phyloP scores from a whole-genome alignment of 2,888 invertebrate genomes.

The Bombyx huttoni region DNA sequence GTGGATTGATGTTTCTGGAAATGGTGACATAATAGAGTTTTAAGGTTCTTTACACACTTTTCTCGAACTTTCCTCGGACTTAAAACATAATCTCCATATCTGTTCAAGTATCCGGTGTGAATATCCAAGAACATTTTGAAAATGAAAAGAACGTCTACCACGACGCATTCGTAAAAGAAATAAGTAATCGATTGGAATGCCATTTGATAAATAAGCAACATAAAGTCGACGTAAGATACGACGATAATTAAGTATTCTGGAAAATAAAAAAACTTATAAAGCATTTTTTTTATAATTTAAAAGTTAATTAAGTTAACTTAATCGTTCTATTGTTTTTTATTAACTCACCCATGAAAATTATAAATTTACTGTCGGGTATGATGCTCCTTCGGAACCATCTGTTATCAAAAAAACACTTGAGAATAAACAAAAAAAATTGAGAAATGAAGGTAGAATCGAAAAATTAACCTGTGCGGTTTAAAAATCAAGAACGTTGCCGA shows the following conservation, averaged over 20 bases:
- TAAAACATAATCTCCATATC: conserved; percentile 62
- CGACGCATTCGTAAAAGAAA: conserved; percentile 37
- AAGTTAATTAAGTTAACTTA: conserved; percentile 1
- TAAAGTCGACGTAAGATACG: conserved; percentile 51
- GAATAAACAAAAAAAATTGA: not conserved
- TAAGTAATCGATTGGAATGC: conserved; percentile 50
- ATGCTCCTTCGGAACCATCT: conserved; percentile 62
- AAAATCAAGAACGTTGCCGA: conserved; percentile 35
- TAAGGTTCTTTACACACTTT: conserved; percentile 32
- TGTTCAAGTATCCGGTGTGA: conserved; percentile 60
- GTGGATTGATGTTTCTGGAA: no score
- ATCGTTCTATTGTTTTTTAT: not conserved
- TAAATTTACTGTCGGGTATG: conserved; percentile 48
- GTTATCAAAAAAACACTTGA: conserved; percentile 9
- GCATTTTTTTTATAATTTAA: conserved; percentile 3
- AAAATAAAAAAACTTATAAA: conserved; percentile 12
- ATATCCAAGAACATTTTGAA: conserved; percentile 60
- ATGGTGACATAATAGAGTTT: no score
- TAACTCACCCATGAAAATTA: conserved; percentile 46
- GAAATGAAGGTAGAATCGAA: not conserved
- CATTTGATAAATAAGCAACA: conserved; percentile 62
- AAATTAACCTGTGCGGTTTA: conserved; percentile 41
- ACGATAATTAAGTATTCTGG: conserved; percentile 53
- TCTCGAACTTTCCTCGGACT: conserved; percentile 51
- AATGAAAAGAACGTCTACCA: conserved; percentile 47